Conservation (phyloP, 2,888 invertebrate genomes). For the Mycalesis mineus region DNA sequence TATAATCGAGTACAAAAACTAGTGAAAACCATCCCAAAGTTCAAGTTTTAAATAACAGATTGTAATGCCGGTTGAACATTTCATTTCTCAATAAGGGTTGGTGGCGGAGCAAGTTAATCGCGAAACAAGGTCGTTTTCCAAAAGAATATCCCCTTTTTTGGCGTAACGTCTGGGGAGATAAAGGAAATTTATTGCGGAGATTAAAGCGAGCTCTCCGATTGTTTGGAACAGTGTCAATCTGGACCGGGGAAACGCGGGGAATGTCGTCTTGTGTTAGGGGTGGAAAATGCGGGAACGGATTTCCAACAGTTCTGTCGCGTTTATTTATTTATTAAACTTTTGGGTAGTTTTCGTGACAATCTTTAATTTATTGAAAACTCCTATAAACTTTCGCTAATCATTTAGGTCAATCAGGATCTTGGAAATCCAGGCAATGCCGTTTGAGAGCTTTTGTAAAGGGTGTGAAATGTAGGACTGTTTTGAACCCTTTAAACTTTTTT, state of each 20-base stretch:
- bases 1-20: too few relatives aligned
- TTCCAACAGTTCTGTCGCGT: neutral
- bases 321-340: neutral
- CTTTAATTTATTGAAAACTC: too few relatives aligned
- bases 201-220: conserved; percentile 58
- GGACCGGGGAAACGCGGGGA: conserved; percentile 39
- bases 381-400: too few relatives aligned
- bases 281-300: conserved; percentile 6
- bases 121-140: conserved; percentile 40
- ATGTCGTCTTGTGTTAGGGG: conserved; percentile 34
- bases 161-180: conserved; percentile 49
- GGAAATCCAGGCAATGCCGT: too few relatives aligned
- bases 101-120: conserved; percentile 39
- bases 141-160: conserved; percentile 41
- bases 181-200: conserved; percentile 71
- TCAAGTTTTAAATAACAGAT: conserved; percentile 4
- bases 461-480: too few relatives aligned
- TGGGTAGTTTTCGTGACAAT: too few relatives aligned
- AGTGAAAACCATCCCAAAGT: neutral
- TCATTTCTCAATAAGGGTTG: conserved; percentile 17
- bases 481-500: too few relatives aligned
- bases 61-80: neutral
- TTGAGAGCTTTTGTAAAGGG: too few relatives aligned
- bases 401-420: too few relatives aligned
- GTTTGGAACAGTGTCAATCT: conserved; percentile 65